Base-by-base conservation (phyloP, 2,113 vertebrate species). In the Eonycteris spelaea region DNA sequence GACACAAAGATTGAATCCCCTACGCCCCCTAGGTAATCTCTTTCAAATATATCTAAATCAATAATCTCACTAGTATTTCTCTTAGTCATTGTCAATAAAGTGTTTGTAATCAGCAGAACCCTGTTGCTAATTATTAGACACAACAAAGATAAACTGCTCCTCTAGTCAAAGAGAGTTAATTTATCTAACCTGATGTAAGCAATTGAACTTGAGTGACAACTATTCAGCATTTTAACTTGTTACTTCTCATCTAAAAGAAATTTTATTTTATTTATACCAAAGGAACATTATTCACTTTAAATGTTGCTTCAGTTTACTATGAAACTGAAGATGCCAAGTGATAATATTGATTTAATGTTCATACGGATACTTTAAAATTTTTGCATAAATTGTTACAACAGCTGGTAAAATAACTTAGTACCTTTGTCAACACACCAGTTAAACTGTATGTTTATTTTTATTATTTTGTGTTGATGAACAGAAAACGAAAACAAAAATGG, bases 401-500 rank as follows among this genome's bases (percentile, higher is more conserved):
- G 7, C 40, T 78, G n/a, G 24, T 88, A 63, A 92, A 91, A 43
- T 85, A 45, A 59, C 15, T 71, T 77, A 51, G 35, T 6, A 12
- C 26, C 84, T 65, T 87, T 90, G 74, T 97, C 38, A 86, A 84
- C 24, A 89, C 24, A 61, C 5, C 28, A 65, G 10, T 95, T 87
- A 40, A 96, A 78, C 33, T 74, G 1, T 91, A 19, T 78, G 65
- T 91, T 91, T 85, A 65, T 79, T 85, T 97, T 94, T 93, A 83
- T 80, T 94, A 24, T 87, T 97, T 48, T 91, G 35, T 96, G 63
- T 87, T 94, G 11, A 48, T 95, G 83, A 28, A 91, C 98, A 99
- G 99, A 99, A 99, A 99, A 99, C 99, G 97, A 99, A 99, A 98
- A 98, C 98, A 92, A 99, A 99, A 98, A 99, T 99, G 92, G 99